Evolutionary conservation across 2,797 vertebrate species (phyloP).

Genomic region (Lepilemur septentrionalis): DNA sequence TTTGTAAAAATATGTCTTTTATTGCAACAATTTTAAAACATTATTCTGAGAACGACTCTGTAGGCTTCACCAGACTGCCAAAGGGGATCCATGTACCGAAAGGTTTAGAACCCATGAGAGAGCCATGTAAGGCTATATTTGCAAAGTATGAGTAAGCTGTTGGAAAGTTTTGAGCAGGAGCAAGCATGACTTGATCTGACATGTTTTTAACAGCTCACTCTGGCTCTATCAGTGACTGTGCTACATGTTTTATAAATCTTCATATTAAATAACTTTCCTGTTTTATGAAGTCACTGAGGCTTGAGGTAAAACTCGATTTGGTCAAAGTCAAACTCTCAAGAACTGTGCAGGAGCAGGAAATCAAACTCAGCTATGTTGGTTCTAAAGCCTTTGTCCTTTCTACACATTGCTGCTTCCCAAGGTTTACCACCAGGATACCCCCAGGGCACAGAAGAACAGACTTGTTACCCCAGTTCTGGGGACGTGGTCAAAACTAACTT

Average conservation of each 20-base stretch:
- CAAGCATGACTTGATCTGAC: background rate
- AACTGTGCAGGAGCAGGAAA: background rate
- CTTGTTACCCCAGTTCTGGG: background rate
- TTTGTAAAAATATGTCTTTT: background rate
- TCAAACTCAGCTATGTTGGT: background rate
- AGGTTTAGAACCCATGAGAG: background rate
- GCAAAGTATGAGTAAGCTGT: background rate
- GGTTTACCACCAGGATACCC: background rate
- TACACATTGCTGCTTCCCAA: background rate
- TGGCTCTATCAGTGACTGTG: background rate
- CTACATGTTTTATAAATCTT: background rate
- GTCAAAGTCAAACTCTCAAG: background rate
- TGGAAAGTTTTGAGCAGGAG: background rate
- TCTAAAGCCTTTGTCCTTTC: background rate
- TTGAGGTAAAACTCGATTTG: background rate
- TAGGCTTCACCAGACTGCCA: background rate
- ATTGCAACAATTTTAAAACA: constrained; percentile 15
- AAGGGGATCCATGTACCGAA: background rate
- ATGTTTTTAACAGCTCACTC: background rate
- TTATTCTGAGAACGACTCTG: background rate
- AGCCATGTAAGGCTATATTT: background rate
- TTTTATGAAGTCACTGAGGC: background rate
- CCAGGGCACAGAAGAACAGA: background rate
- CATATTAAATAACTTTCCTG: background rate
- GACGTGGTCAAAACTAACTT: background rate